These are phyloP conservation scores for Margarornis squamiger DNA, from an alignment of 2,797 vertebrate species.

Conservation along the genomic window DNA sequence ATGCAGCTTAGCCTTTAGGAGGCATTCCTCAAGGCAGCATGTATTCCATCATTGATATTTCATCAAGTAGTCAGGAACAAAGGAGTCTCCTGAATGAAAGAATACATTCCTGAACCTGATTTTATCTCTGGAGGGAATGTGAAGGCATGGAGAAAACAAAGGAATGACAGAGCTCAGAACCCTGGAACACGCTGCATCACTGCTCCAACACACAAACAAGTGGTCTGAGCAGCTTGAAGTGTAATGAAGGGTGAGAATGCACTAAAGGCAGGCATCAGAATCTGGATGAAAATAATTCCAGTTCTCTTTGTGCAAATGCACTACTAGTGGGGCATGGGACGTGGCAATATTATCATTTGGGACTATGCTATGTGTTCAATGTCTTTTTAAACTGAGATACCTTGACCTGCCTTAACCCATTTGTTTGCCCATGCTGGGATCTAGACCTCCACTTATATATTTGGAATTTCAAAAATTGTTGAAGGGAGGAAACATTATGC, in stretches of 20 bases:
- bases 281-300: not conserved
- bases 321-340: not conserved
- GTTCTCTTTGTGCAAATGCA: not conserved
- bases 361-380: not conserved
- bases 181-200: not conserved
- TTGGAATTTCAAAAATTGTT: not conserved
- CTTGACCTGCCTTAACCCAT: not conserved
- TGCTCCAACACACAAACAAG: not conserved
- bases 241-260: not conserved
- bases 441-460: not conserved
- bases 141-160: not conserved
- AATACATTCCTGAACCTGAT: not conserved
- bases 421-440: not conserved
- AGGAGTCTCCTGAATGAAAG: not conserved
- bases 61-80: not conserved
- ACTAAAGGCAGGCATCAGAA: not conserved
- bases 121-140: not conserved
- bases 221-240: not conserved
- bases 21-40: not conserved
- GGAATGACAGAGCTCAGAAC: not conserved
- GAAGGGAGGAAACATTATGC: not conserved
- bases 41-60: not conserved
- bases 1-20: not conserved
- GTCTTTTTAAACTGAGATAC: not conserved
- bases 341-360: not conserved